These are phyloP conservation scores for Otolemur crassicaudatus DNA, from an alignment of 2,797 vertebrate genomes.

Conservation along the genomic window DNA sequence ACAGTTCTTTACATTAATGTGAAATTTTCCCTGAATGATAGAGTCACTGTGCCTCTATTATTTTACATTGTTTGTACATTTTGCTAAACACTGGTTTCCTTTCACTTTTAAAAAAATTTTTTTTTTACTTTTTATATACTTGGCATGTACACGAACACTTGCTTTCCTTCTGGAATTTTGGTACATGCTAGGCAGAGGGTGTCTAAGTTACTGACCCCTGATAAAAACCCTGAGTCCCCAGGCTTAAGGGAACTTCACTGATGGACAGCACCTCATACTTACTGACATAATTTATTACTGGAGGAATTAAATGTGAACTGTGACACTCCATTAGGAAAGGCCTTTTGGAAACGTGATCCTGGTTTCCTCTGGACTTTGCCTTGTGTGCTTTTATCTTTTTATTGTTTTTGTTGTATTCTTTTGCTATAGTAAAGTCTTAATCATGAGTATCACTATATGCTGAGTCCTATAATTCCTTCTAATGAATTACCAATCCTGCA, in stretches of 20 bases:
- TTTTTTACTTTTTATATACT: too few species aligned
- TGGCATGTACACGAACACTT: not conserved
- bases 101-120: not conserved
- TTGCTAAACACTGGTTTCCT: not conserved
- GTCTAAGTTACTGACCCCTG: not conserved
- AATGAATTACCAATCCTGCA: not conserved
- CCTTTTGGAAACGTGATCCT: not conserved
- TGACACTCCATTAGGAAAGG: not conserved
- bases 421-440: not conserved
- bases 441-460: not conserved
- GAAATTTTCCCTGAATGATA: not conserved
- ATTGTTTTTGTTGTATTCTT: slow-evolving; percentile 23
- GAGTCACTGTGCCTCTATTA: not conserved
- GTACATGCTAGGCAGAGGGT: not conserved
- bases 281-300: not conserved
- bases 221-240: not conserved
- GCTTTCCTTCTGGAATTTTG: not conserved
- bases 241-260: not conserved
- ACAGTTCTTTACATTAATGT: not conserved
- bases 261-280: not conserved
- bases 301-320: not conserved
- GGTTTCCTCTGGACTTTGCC: not conserved
- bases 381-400: not conserved
- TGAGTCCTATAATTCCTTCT: slow-evolving; percentile 25
- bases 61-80: not conserved